Percentiles rank a stretch among this genome's conserved stretches.
Conservation (phyloP, 1,140 invertebrate genomes). For the Cylas formicarius region DNA sequence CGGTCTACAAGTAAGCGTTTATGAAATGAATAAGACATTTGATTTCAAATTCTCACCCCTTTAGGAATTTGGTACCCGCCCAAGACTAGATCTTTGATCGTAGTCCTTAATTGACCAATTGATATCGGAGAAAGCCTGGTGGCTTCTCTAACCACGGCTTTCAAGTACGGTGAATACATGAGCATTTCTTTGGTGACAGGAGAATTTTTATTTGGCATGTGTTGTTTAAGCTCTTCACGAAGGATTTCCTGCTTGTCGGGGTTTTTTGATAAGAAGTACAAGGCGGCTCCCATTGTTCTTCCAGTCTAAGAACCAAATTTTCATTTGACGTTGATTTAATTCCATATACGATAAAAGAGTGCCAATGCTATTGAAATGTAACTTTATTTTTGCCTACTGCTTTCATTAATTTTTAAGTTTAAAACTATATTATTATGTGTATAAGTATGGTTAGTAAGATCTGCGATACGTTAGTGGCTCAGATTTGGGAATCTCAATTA, state of each 20-base stretch:
- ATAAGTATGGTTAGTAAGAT: too few species aligned
- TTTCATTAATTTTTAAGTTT: too few species aligned
- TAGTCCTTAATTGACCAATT: conserved; percentile 44
- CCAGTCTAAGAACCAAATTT: conserved; percentile 28
- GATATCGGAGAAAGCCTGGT: conserved; percentile 50
- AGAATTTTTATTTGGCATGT: conserved; percentile 29
- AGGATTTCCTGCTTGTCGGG: conserved; percentile 27
- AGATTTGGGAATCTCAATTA: too few species aligned
- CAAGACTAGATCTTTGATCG: conserved; percentile 48
- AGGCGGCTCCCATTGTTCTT: conserved; percentile 19
- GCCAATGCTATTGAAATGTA: too few species aligned
- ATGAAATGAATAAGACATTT: conserved; percentile 3
- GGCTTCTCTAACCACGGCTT: conserved; percentile 59
- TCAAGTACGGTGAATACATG: conserved; percentile 51
- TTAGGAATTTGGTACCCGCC: conserved; percentile 54
- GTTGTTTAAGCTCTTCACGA: conserved; percentile 25
- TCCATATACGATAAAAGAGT: too few species aligned
- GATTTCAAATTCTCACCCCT: conserved; percentile 43
- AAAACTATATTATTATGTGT: too few species aligned
- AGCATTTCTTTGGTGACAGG: conserved; percentile 43
- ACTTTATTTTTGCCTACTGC: too few species aligned
- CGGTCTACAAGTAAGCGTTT: conserved; percentile 21
- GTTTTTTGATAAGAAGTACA: conserved; percentile 34
- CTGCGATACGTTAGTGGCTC: too few species aligned
- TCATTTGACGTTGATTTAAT: background rate